Percentiles rank a stretch among this genome's conserved stretches.
phyloP scores from a whole-genome alignment of 2,113 vertebrate species.

The human region DNA sequence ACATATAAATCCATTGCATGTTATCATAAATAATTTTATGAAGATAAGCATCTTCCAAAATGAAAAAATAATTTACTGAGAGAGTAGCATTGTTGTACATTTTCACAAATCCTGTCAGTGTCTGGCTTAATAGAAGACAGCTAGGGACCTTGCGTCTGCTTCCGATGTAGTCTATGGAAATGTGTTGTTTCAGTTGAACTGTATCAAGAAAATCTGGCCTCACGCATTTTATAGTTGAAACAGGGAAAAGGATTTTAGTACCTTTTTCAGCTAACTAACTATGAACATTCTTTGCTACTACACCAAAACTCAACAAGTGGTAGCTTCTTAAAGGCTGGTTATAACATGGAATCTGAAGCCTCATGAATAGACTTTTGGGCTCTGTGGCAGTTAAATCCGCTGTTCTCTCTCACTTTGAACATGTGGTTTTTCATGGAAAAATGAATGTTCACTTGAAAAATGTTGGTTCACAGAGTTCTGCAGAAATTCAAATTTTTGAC shows the following conservation, averaged over 20 bases:
- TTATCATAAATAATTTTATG: not conserved
- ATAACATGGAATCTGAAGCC: too few species aligned
- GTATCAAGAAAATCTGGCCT: not conserved
- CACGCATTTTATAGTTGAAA: not conserved
- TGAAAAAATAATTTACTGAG: not conserved
- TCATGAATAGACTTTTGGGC: fast-evolving
- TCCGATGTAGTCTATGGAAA: fast-evolving
- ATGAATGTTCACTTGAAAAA: not conserved
- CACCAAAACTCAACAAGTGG: not conserved
- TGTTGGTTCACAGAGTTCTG: not conserved
- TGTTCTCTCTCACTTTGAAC: fast-evolving
- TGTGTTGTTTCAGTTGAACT: not conserved
- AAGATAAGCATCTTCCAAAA: not conserved
- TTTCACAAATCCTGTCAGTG: not conserved
- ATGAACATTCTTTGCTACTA: not conserved
- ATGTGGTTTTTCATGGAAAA: fast-evolving
- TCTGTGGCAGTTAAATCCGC: fast-evolving
- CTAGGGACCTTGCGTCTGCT: fast-evolving
- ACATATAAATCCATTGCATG: not conserved
- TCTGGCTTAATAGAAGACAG: not conserved
- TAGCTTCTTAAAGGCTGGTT: not conserved
- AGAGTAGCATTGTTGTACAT: too few species aligned
- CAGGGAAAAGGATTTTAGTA: not conserved
- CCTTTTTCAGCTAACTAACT: not conserved
- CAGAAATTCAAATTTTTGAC: not conserved